Evolutionary conservation across 1,140 invertebrate genomes (phyloP), one percentile per base, ranked within the genome.

Genomic region (Brachionus plicatilis): DNA sequence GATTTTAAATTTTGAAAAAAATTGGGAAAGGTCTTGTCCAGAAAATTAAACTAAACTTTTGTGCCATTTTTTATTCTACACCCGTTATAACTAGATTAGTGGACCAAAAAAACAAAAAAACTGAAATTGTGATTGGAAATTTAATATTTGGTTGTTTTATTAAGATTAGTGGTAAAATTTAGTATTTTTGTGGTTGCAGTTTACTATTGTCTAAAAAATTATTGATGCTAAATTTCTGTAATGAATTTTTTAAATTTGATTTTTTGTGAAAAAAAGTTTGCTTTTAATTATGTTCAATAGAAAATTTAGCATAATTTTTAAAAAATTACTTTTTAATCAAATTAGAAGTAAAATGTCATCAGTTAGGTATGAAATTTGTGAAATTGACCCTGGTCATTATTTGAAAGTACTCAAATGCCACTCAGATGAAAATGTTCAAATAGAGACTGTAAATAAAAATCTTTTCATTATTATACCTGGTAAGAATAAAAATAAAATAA

Each of bases 381-480:
- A 82, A 65, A 82, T 82, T 12, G 53, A 82, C 11, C 79, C 79
- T 4, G 79, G 79, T 24, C 65, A 82, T 66, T 65, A 65, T 65
- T 6, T 76, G 2, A 76, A 76, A 76, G 24, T 76, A 29, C 27
- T 76, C 43, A 76, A 76, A 50, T 76, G 72, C 24, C 45, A 65
- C 65, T 82, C 79, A 3, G 53, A 65, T 5, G 6, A 41, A 11
- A 82, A 82, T 12, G 17, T 65, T 1, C 37, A 68, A 37, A 14
- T 33, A 9, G 37, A 45, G 24, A 43, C 17, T 45, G 1, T 65
- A 12, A 60, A 82, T 24, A 82, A 82, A 37, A 65, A 17, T 12
- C 79, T 47, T 11, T 45, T 45, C n/a, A 43, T 83, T 9, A 83
- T 83, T 12, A 72, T 83, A 14, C 82, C 82, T 47, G 82, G 82